Conservation (phyloP, 35 echinoderm and acorn worm genomes). For the Ptychodera flava region DNA sequence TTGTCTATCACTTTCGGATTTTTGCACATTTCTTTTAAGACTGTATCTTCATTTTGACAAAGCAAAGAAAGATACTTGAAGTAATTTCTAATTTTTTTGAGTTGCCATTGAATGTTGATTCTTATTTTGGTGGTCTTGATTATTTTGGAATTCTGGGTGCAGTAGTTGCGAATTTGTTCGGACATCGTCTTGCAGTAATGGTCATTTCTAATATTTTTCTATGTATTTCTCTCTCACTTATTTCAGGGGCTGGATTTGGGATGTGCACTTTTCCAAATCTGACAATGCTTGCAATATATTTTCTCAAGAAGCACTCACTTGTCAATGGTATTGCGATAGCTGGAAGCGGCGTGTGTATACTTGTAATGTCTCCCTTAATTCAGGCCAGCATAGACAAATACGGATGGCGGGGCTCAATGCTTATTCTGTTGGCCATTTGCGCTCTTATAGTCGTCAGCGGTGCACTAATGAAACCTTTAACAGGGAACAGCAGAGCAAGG, state of each 20-base stretch:
- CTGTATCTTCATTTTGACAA: too few relatives aligned
- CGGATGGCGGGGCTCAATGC: slow-evolving; percentile 19
- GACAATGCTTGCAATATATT: slow-evolving; percentile 13
- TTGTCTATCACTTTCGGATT: too few relatives aligned
- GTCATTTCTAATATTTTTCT: too few relatives aligned
- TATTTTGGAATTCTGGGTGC: too few relatives aligned
- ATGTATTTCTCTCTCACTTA: too few relatives aligned
- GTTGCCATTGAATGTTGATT: too few relatives aligned
- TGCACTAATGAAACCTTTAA: slow-evolving; percentile 22
- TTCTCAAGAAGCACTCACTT: slow-evolving; percentile 17
- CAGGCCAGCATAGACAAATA: slow-evolving; percentile 15
- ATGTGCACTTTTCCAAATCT: slow-evolving; percentile 11
- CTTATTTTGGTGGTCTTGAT: too few relatives aligned
- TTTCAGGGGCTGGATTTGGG: slow-evolving; percentile 18
- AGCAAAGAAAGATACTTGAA: too few relatives aligned
- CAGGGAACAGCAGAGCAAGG: neutral
- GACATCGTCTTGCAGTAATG: too few relatives aligned
- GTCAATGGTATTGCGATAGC: slow-evolving; percentile 27
- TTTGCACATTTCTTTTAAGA: too few relatives aligned
- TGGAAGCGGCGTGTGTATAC: slow-evolving; percentile 6
- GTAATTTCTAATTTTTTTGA: too few relatives aligned
- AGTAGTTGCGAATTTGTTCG: too few relatives aligned
- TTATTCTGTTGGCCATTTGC: slow-evolving; percentile 7
- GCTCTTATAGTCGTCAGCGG: slow-evolving; percentile 7
- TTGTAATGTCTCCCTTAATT: slow-evolving; percentile 12